Conservation (phyloP, 2,888 invertebrate species). For the Embidobia sp. region DNA sequence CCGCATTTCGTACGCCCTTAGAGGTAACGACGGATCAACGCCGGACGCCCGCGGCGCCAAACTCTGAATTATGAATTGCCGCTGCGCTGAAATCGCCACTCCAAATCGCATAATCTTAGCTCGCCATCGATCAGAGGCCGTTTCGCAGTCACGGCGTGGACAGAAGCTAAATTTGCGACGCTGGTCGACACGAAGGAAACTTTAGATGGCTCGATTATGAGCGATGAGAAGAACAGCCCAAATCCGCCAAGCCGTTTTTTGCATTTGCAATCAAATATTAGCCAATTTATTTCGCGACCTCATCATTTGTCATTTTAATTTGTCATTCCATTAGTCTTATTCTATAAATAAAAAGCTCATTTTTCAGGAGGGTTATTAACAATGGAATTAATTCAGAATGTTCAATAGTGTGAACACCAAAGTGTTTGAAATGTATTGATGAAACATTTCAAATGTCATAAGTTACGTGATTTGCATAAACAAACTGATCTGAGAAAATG, state of each 20-base stretch:
- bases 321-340: not conserved
- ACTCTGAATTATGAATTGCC: constrained; percentile 56
- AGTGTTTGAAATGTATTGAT: too few species aligned
- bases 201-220: constrained; percentile 18
- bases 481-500: too few species aligned
- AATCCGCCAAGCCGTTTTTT: not conserved
- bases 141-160: constrained; percentile 35
- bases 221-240: constrained; percentile 6
- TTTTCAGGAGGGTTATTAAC: too few species aligned
- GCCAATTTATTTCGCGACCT: constrained; percentile 4
- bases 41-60: constrained; percentile 59
- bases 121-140: constrained; percentile 55
- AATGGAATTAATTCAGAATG: too few species aligned
- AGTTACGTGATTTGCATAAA: too few species aligned
- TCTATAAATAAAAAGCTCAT: too few species aligned
- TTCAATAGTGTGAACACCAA: too few species aligned
- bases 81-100: constrained; percentile 43
- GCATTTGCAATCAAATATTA: not conserved
- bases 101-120: constrained; percentile 48
- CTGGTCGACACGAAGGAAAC: constrained; percentile 22
- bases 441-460: too few species aligned
- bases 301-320: constrained; percentile 9
- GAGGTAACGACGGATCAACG: constrained; percentile 42
- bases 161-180: constrained; percentile 59
- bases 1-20: constrained; percentile 50